phyloP scores from a whole-genome alignment of 2,888 invertebrate genomes.

The Dicycla oo region DNA sequence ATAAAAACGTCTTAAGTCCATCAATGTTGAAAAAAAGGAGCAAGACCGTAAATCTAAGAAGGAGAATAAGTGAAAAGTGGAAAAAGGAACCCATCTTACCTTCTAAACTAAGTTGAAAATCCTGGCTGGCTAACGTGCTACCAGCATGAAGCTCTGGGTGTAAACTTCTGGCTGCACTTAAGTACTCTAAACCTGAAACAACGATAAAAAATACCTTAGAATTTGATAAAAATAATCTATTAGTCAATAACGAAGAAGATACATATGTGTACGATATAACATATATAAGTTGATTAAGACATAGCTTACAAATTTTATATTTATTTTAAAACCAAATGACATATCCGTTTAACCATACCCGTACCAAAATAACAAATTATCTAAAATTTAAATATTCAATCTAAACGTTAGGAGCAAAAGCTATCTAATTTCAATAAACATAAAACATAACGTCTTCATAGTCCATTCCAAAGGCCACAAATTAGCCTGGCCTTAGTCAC shows the following conservation, averaged over 20 bases:
- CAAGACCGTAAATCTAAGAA: no score
- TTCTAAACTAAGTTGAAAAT: constrained; percentile 97
- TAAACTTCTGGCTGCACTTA: constrained; percentile 88
- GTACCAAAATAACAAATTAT: constrained; percentile 35
- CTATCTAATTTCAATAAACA: constrained; percentile 62
- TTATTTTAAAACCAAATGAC: constrained; percentile 19
- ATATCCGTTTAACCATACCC: constrained; percentile 37
- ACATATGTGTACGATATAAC: no score
- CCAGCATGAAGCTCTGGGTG: constrained; percentile 91
- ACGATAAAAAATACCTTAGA: constrained; percentile 34
- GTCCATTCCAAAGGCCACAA: constrained; percentile 63
- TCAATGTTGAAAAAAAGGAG: no score
- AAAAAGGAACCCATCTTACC: constrained; percentile 88
- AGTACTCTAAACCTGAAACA: constrained; percentile 87
- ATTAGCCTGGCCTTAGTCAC: constrained; percentile 70
- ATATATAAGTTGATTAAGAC: constrained; percentile 29
- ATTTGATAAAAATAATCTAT: not conserved
- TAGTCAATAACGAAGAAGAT: not conserved
- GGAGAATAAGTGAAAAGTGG: not conserved
- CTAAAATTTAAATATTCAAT: constrained; percentile 44
- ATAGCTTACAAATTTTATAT: constrained; percentile 20
- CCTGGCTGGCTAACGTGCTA: constrained; percentile 95
- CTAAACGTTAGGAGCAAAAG: constrained; percentile 37
- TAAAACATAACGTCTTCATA: constrained; percentile 63
- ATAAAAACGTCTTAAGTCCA: no score